Percentiles rank a stretch among this genome's conserved stretches.
Evolutionary conservation across 2,797 vertebrate species (phyloP).

Genomic region (Caiman crocodilus): DNA sequence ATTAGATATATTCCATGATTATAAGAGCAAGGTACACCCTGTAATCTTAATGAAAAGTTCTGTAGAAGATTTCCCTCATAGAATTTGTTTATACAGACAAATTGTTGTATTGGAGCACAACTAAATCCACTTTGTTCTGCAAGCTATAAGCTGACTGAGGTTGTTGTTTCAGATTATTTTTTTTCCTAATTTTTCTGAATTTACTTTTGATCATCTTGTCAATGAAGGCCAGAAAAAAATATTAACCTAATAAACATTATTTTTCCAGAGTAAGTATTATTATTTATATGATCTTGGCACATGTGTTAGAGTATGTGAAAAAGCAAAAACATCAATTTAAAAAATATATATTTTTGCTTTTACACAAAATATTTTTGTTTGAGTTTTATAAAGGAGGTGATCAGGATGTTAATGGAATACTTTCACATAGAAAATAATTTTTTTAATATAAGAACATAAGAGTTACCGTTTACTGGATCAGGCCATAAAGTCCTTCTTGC

Average conservation of each 20-base stretch:
- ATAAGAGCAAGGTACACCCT: not conserved
- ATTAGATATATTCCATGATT: not conserved
- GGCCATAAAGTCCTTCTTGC: too few species aligned
- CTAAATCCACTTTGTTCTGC: not conserved
- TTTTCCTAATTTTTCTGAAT: not conserved
- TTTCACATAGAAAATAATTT: too few species aligned
- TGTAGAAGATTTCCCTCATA: not conserved
- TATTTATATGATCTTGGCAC: not conserved
- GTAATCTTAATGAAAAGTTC: not conserved
- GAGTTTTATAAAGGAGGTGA: too few species aligned
- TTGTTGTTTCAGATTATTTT: not conserved
- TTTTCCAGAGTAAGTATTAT: not conserved
- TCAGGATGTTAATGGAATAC: too few species aligned
- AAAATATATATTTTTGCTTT: too few species aligned
- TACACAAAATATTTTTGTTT: too few species aligned
- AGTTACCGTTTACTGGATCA: too few species aligned
- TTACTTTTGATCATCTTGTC: not conserved
- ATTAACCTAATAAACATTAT: not conserved
- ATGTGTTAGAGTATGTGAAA: not conserved
- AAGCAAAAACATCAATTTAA: not conserved
- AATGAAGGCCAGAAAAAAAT: not conserved
- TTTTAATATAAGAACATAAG: too few species aligned
- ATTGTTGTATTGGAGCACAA: not conserved
- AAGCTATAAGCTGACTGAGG: not conserved
- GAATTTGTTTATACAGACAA: not conserved